Percentiles rank a stretch among this genome's conserved stretches.
These are phyloP conservation scores for Strongylocentrotus purpuratus DNA, from an alignment of 35 echinoderm and acorn worm species.

Conservation along the genomic window DNA sequence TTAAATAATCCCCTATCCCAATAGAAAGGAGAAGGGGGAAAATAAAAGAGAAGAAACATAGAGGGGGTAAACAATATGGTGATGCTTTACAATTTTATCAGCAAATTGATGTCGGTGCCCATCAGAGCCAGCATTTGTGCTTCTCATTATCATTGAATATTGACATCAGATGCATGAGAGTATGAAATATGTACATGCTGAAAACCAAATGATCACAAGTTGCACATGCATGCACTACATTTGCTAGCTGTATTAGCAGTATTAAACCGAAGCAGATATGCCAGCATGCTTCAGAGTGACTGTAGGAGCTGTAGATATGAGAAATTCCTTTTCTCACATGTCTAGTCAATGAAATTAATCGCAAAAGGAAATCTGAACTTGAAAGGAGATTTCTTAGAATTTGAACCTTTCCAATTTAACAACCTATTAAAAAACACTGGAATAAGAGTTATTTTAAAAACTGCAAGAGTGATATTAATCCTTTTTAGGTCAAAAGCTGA, in stretches of 20 bases:
- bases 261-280: not conserved
- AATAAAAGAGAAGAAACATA: not conserved
- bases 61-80: not conserved
- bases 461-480: not conserved
- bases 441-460: too few species aligned
- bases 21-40: not conserved
- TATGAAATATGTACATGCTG: not conserved
- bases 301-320: too few species aligned
- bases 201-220: not conserved
- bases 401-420: not conserved
- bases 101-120: not conserved
- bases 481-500: not conserved
- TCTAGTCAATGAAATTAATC: not conserved
- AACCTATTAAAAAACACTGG: too few species aligned
- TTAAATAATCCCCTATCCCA: too few species aligned
- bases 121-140: not conserved
- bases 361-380: not conserved
- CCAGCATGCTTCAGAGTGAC: not conserved
- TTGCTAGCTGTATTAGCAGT: not conserved
- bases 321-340: too few species aligned
- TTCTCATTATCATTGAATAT: not conserved
- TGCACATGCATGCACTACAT: conserved; percentile 9
- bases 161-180: not conserved
- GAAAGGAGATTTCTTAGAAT: not conserved
- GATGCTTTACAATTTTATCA: not conserved